Evolutionary conservation across 2,113 vertebrate genomes (phyloP), one percentile per base, ranked within the genome.

Genomic region (Pteropus alecto): DNA sequence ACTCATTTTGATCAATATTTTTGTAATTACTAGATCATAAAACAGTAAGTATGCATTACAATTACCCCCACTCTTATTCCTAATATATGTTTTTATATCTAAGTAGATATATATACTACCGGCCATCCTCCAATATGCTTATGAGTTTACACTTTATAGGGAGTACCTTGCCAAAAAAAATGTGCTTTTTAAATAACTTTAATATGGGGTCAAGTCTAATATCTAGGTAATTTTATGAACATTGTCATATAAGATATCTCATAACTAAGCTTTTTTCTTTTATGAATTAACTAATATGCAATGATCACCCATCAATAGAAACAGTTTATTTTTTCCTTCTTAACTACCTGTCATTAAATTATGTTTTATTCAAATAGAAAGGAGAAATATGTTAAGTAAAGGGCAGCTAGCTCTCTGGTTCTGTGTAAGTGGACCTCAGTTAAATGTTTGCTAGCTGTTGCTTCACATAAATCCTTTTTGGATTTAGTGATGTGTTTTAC

Each of bases 381-480:
- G 5, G 82, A 9, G 21, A 63, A 60, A 82, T n/a, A 19, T 48
- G 0, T 51, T 87, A 13, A 73, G 8, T 21, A 74, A 71, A 65
- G 26, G 18, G 2, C 6, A 51, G 21, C 3, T 7, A 1, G 1
- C 5, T 58, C 26, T 46, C 51, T 76, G 51, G 1, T 6, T 87
- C 9, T 33, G 8, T 81, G 0, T 6, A 38, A n/a, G 3, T 71
- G 22, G 54, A 68, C 5, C 0, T 0, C 0, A 2, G 16, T 61
- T 61, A 93, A 86, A 38, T 73, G 21, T 43, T 67, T 67, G 3
- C 14, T 63, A 8, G 6, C 1, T 46, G 5, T 2, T 68, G 2
- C 30, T 76, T 87, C 58, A 58, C 5, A n/a, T 30, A 38, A 35
- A 7, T 60, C 16, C 61, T 95, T 74, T 71, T 6, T 95, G 21